These are phyloP conservation scores for Hycleus phaleratus DNA, from an alignment of 1,140 invertebrate species.

Conservation along the genomic window DNA sequence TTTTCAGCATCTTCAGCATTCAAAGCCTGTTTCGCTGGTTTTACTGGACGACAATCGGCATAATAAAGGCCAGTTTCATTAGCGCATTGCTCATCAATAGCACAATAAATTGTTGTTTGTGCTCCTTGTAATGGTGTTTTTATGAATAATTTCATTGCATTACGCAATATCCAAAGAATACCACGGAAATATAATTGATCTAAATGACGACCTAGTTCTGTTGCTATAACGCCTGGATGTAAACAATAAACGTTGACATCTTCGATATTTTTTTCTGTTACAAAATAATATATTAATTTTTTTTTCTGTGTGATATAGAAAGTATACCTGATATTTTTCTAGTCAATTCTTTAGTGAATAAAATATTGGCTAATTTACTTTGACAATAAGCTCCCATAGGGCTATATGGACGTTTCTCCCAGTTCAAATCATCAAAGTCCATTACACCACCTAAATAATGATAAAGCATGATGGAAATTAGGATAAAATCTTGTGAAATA, in stretches of 20 bases:
- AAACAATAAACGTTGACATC: constrained; percentile 60
- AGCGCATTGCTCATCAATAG: constrained; percentile 59
- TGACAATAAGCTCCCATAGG: constrained; percentile 54
- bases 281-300: constrained; percentile 16
- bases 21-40: constrained; percentile 40
- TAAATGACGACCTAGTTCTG: constrained; percentile 65
- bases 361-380: constrained; percentile 68
- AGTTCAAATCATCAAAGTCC: constrained; percentile 63
- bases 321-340: constrained; percentile 48
- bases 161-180: constrained; percentile 27
- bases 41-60: constrained; percentile 50
- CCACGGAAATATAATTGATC: constrained; percentile 42
- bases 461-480: neutral
- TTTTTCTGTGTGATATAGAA: neutral
- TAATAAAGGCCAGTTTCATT: constrained; percentile 54
- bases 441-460: constrained; percentile 48
- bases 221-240: constrained; percentile 66
- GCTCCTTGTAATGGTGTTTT: constrained; percentile 63
- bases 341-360: constrained; percentile 61
- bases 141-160: constrained; percentile 41
- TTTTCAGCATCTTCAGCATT: constrained; percentile 52
- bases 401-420: constrained; percentile 51
- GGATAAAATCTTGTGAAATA: no score
- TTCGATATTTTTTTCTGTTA: constrained; percentile 39
- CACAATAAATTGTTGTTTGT: constrained; percentile 72